Conservation (phyloP, 2,888 invertebrate genomes). For the Pachycephus smyrnensis region DNA sequence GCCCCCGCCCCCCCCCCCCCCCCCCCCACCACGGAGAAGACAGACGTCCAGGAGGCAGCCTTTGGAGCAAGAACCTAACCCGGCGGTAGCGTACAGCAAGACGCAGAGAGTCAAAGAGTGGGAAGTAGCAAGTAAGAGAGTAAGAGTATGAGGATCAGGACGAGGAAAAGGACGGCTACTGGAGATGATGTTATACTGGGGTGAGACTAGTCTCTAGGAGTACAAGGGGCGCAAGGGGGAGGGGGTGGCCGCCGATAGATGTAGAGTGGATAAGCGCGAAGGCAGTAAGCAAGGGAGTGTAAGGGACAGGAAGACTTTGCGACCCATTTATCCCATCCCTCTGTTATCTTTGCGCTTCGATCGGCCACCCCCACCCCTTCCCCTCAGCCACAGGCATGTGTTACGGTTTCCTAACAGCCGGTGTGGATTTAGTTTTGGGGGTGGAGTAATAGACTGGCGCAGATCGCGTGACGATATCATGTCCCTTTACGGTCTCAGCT, state of each 20-base stretch:
- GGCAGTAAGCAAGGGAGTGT: neutral
- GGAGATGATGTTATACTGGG: slow-evolving; percentile 7
- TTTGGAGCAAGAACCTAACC: neutral
- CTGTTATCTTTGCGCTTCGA: slow-evolving; percentile 10
- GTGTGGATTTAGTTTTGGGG: slow-evolving; percentile 41
- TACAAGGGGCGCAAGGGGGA: slow-evolving; percentile 1
- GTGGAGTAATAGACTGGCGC: slow-evolving; percentile 14
- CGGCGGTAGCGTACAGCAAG: neutral
- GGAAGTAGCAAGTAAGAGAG: slow-evolving; percentile 11
- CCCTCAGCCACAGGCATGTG: slow-evolving; percentile 36
- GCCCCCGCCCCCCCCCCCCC: too few species aligned
- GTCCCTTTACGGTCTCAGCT: slow-evolving; percentile 2
- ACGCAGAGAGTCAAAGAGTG: slow-evolving; percentile 13
- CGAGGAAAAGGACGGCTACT: neutral
- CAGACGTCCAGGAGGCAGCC: neutral
- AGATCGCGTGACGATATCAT: slow-evolving; percentile 42
- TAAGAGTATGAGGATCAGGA: slow-evolving; percentile 24
- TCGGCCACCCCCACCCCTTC: neutral
- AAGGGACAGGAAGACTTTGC: slow-evolving; percentile 4
- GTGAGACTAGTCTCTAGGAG: slow-evolving; percentile 6
- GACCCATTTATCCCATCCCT: slow-evolving; percentile 10
- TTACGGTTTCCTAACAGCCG: slow-evolving; percentile 45
- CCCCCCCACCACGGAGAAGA: neutral
- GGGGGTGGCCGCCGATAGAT: slow-evolving; percentile 5
- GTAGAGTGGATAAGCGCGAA: neutral